Conservation (phyloP, 2,888 invertebrate species). For the Cheilosia grossa region DNA sequence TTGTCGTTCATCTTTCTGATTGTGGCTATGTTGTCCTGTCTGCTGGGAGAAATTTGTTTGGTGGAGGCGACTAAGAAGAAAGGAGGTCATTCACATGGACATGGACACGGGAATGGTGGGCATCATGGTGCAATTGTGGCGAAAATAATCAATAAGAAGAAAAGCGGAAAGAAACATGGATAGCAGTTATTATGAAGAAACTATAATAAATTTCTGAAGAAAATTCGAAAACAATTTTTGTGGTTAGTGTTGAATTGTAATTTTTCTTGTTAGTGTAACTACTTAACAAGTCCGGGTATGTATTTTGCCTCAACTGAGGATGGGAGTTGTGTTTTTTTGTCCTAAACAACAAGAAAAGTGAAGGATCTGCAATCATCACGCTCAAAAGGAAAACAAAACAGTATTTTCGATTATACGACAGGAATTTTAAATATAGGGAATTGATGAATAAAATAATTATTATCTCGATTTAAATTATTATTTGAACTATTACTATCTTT, state of each 20-base stretch:
- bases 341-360: no score
- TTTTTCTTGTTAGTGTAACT: neutral
- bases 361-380: no score
- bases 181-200: neutral
- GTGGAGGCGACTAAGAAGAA: slow-evolving; percentile 62
- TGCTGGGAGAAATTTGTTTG: slow-evolving; percentile 46
- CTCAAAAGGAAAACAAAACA: no score
- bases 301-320: no score
- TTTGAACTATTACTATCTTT: no score
- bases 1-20: slow-evolving; percentile 52
- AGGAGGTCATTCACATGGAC: slow-evolving; percentile 16
- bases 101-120: slow-evolving; percentile 7
- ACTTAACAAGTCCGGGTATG: no score
- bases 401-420: no score
- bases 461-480: no score
- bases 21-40: slow-evolving; percentile 52
- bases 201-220: neutral
- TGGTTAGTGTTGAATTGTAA: neutral
- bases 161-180: slow-evolving; percentile 62
- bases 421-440: no score
- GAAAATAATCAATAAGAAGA: slow-evolving; percentile 32
- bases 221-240: neutral
- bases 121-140: slow-evolving; percentile 15
- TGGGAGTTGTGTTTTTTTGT: no score
- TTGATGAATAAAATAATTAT: no score